A percentile compares a stretch with the other conserved stretches of the same genome.
These are phyloP conservation scores for Oreocharis arfaki DNA, from an alignment of 2,113 vertebrate species.

Conservation along the genomic window DNA sequence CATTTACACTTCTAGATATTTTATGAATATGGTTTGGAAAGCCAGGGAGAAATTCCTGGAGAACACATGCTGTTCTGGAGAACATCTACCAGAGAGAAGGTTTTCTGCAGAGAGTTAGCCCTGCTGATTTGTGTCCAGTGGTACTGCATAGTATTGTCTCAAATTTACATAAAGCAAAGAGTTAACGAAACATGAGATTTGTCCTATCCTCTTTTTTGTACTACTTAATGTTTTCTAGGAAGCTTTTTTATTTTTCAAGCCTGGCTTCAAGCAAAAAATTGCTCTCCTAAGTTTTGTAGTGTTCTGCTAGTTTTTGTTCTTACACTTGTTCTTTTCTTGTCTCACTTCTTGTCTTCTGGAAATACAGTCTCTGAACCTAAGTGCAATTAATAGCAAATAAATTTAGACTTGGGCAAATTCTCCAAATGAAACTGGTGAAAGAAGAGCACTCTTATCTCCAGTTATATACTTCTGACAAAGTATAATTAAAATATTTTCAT, in stretches of 20 bases:
- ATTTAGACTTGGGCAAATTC: background rate
- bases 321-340: background rate
- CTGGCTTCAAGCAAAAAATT: background rate
- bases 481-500: constrained; percentile 58
- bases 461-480: background rate
- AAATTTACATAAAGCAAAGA: background rate
- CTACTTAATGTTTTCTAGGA: background rate
- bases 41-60: background rate
- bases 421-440: background rate
- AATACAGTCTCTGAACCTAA: background rate
- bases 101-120: background rate
- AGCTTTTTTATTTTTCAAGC: background rate
- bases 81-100: background rate
- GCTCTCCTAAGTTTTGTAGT: background rate
- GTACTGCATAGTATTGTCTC: background rate
- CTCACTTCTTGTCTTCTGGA: background rate
- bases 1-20: background rate
- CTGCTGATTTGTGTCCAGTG: background rate
- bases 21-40: background rate
- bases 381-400: background rate
- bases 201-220: background rate
- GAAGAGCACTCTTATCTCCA: background rate
- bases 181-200: background rate
- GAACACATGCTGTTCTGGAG: background rate
- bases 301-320: background rate